phyloP scores from a whole-genome alignment of 1,140 invertebrate species.

The Sipha flava region DNA sequence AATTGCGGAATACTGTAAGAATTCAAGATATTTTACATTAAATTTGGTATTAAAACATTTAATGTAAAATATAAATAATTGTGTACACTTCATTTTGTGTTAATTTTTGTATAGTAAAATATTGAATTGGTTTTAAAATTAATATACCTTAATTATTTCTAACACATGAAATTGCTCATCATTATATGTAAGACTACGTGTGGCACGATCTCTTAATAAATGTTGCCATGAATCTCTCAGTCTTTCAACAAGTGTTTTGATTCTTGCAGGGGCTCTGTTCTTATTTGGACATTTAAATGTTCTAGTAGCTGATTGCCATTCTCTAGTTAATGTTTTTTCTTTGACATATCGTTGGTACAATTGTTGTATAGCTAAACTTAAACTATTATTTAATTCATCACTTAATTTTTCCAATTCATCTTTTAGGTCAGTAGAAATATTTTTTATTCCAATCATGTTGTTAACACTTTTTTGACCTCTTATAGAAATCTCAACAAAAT shows the following conservation, averaged over 20 bases:
- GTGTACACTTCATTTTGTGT: too few relatives aligned
- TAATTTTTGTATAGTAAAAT: neutral
- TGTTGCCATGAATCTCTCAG: slow-evolving; percentile 86
- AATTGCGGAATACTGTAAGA: too few relatives aligned
- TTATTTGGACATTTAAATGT: slow-evolving; percentile 57
- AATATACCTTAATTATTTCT: slow-evolving; percentile 60
- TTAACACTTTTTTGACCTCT: slow-evolving; percentile 38
- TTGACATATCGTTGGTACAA: slow-evolving; percentile 50
- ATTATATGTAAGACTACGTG: slow-evolving; percentile 74
- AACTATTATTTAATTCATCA: slow-evolving; percentile 44
- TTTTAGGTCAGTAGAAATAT: slow-evolving; percentile 33
- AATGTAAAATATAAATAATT: too few relatives aligned
- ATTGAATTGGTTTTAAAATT: neutral
- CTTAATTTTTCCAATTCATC: slow-evolving; percentile 44
- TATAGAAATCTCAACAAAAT: slow-evolving; percentile 42
- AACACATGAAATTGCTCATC: slow-evolving; percentile 89
- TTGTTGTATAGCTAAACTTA: slow-evolving; percentile 50
- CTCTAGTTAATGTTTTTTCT: slow-evolving; percentile 53
- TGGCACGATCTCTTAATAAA: slow-evolving; percentile 74
- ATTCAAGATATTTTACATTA: too few relatives aligned
- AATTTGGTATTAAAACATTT: too few relatives aligned
- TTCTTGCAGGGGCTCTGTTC: slow-evolving; percentile 58
- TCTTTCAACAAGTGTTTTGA: slow-evolving; percentile 64
- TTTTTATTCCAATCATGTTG: slow-evolving; percentile 38
- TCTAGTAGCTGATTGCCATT: slow-evolving; percentile 64